These are phyloP conservation scores for Stegodyphus mimosarum DNA, from an alignment of 1,140 invertebrate genomes.

Conservation along the genomic window DNA sequence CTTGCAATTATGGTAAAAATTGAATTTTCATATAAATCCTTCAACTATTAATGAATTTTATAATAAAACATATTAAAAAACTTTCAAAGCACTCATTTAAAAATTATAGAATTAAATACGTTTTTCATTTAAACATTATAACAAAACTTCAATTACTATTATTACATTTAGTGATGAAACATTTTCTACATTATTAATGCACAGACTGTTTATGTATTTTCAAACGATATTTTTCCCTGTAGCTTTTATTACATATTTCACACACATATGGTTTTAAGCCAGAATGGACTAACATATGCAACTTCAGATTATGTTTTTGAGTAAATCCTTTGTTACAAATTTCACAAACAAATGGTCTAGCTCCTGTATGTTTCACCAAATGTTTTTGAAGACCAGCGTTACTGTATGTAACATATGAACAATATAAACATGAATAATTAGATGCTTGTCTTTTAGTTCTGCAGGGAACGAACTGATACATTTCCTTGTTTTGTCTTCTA, in stretches of 20 bases:
- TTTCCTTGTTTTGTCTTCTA: too few species aligned
- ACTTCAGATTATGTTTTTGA: not conserved
- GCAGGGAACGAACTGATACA: too few species aligned
- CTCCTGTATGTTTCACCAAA: not conserved
- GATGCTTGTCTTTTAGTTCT: too few species aligned
- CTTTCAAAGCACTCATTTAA: too few species aligned
- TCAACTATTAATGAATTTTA: too few species aligned
- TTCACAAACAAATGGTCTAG: not conserved
- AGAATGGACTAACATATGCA: slow-evolving; percentile 79
- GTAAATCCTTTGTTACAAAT: slow-evolving; percentile 4
- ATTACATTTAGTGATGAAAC: too few species aligned
- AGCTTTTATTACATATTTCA: slow-evolving; percentile 75
- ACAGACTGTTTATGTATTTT: slow-evolving; percentile 68
- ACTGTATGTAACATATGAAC: not conserved
- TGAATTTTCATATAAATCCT: too few species aligned
- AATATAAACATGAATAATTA: not conserved
- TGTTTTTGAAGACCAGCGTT: not conserved
- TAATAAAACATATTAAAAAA: too few species aligned
- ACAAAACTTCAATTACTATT: too few species aligned
- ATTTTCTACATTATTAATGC: not conserved
- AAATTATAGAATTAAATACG: too few species aligned
- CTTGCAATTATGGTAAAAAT: too few species aligned
- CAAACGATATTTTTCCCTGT: not conserved
- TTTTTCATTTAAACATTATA: too few species aligned
- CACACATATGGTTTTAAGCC: slow-evolving; percentile 90